Evolutionary conservation across 2,113 vertebrate genomes (phyloP).

Genomic region (Emydocephalus ijimae): DNA sequence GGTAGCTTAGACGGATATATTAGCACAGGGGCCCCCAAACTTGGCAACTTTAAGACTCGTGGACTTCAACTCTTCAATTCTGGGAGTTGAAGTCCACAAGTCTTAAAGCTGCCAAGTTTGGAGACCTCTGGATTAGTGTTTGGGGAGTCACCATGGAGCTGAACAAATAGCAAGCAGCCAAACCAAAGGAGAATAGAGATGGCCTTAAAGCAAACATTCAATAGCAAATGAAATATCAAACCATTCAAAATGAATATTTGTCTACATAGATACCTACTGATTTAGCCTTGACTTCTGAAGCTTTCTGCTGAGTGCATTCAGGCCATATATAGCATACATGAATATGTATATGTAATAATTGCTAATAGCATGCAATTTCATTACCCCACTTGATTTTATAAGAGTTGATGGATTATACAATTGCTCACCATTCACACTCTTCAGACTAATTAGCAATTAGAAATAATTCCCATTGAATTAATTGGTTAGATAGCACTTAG

Average conservation of each 20-base stretch:
- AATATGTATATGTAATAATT: background rate
- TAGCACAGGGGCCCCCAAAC: background rate
- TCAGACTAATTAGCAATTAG: constrained; percentile 36
- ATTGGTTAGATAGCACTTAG: constrained; percentile 4
- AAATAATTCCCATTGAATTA: constrained; percentile 26
- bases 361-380: constrained; percentile 6
- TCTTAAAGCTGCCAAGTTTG: too few relatives aligned
- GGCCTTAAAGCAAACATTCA: constrained; percentile 8
- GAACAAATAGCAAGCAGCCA: background rate
- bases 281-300: background rate
- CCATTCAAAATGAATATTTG: background rate
- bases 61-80: too few relatives aligned
- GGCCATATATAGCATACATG: background rate
- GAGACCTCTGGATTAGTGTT: background rate
- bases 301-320: background rate
- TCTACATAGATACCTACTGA: background rate
- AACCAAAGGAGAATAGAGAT: background rate
- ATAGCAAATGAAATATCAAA: constrained; percentile 9
- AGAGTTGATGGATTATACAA: constrained; percentile 29
- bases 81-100: too few relatives aligned
- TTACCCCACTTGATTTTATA: constrained; percentile 26
- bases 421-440: constrained; percentile 5
- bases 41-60: too few relatives aligned
- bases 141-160: background rate
- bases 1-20: background rate